Conservation (phyloP, 2,113 vertebrate genomes). For the Passer montanus region DNA sequence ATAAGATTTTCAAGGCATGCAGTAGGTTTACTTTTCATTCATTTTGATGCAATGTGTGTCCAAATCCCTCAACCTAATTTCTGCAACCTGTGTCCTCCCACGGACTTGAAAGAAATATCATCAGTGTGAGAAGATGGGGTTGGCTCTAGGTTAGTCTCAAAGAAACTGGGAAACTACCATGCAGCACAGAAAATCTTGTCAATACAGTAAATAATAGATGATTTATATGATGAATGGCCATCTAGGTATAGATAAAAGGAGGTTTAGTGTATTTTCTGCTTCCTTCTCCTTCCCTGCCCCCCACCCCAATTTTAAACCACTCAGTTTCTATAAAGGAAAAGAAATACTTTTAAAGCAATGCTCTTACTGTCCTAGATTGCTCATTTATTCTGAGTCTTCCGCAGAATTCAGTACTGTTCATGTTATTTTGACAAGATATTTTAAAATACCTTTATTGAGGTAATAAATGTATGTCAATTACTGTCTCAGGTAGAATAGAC, state of each 20-base stretch:
- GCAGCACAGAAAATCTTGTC: not conserved
- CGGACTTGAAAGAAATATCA: constrained; percentile 44
- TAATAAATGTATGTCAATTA: not conserved
- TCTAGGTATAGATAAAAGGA: constrained; percentile 5
- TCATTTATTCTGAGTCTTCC: not conserved
- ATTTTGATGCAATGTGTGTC: constrained; percentile 12
- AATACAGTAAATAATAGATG: constrained; percentile 45
- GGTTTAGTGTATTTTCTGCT: not conserved
- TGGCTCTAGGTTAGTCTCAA: constrained; percentile 13
- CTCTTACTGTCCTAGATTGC: not conserved
- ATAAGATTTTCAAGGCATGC: constrained; percentile 11
- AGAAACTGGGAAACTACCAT: not conserved
- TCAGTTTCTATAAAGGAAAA: not conserved
- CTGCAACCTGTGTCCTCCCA: not conserved
- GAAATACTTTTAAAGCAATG: not conserved
- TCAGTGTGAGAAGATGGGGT: not conserved
- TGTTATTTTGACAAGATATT: not conserved
- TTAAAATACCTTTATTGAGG: not conserved
- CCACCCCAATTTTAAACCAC: accelerated
- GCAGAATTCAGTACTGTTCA: not conserved
- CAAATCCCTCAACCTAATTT: constrained; percentile 32
- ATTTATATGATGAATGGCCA: not conserved
- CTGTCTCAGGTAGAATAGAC: not conserved
- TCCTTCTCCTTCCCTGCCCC: not conserved
- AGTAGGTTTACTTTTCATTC: constrained; percentile 24